phyloP scores from a whole-genome alignment of 92 coral and sea anemone species.

The Siderastrea radians region DNA sequence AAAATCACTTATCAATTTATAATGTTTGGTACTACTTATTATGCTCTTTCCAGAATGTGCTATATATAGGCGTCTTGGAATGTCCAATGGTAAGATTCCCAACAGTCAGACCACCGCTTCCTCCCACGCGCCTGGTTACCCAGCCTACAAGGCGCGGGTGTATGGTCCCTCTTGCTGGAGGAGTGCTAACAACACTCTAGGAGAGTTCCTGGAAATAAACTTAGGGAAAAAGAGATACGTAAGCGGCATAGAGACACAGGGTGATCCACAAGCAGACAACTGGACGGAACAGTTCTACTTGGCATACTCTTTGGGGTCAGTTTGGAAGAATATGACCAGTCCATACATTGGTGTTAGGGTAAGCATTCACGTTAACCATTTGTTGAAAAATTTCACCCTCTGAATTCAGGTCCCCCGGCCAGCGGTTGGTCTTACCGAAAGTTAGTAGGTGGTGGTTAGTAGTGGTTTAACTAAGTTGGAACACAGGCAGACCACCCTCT shows the following conservation, averaged over 20 bases:
- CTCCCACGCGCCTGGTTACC: constrained; percentile 39
- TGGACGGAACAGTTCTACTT: constrained; percentile 49
- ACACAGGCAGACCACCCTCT: no score
- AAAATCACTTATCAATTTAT: neutral
- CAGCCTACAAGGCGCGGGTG: constrained; percentile 57
- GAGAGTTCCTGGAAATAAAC: constrained; percentile 55
- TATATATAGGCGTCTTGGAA: constrained; percentile 41
- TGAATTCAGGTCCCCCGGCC: neutral
- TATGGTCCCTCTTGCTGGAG: constrained; percentile 41
- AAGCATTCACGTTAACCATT: neutral
- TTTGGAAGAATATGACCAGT: constrained; percentile 11
- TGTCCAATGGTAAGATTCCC: constrained; percentile 32
- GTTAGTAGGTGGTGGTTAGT: no score
- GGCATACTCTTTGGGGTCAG: constrained; percentile 19
- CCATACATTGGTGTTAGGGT: constrained; percentile 14
- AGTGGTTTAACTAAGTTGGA: no score
- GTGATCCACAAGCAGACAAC: constrained; percentile 29
- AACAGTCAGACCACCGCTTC: constrained; percentile 60
- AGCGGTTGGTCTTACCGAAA: neutral
- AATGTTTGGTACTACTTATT: neutral
- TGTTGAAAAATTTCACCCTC: no score
- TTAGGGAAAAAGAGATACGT: constrained; percentile 13
- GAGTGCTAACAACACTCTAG: constrained; percentile 27
- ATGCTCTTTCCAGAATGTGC: constrained; percentile 37
- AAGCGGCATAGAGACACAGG: constrained; percentile 23